These are phyloP conservation scores for Raja brachyura DNA, from an alignment of 2,113 vertebrate genomes.

Conservation along the genomic window DNA sequence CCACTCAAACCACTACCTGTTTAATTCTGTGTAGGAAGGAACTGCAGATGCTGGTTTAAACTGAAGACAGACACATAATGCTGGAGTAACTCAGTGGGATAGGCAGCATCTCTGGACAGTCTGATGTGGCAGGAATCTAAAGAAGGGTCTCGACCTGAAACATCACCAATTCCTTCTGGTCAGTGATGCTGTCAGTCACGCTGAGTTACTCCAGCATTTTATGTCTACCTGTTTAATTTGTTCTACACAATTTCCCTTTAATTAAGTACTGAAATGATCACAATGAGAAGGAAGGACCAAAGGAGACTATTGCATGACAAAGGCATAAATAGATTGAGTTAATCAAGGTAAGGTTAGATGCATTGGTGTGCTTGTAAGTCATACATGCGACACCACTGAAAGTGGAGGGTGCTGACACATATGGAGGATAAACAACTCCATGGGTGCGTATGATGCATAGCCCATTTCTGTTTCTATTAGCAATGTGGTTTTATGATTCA, in stretches of 20 bases:
- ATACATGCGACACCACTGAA: background rate
- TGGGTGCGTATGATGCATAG: background rate
- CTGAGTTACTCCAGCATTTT: no score
- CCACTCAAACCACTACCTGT: background rate
- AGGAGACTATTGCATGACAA: background rate
- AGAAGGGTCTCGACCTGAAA: no score
- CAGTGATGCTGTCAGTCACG: no score
- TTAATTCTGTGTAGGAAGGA: background rate
- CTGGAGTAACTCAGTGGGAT: no score
- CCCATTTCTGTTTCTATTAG: background rate
- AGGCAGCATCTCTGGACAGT: no score
- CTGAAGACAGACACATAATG: no score
- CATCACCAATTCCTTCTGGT: no score
- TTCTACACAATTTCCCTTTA: no score
- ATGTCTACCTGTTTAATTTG: background rate
- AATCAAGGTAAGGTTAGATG: background rate
- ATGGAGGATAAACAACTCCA: background rate
- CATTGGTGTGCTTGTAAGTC: background rate
- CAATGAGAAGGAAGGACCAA: background rate
- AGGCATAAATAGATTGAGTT: background rate
- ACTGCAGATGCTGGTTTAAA: no score
- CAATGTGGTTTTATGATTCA: background rate
- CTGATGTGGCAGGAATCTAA: no score
- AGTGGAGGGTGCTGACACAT: background rate
- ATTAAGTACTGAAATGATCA: background rate